Base-by-base conservation (phyloP, 2,888 invertebrate species). In the Napeogenes sylphis region DNA sequence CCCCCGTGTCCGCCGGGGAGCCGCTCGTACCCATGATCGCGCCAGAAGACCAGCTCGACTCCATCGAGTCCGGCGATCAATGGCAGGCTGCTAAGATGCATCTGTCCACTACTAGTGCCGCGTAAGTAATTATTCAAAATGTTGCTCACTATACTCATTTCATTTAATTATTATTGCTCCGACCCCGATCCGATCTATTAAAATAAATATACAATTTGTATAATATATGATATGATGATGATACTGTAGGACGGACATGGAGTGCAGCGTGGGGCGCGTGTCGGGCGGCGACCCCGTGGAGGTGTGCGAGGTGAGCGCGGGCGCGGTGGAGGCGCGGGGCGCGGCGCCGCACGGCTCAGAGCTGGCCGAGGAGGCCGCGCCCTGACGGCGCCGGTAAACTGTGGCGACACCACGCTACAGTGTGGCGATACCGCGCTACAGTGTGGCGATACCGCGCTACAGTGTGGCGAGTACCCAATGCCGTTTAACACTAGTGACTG, bases 181-280 rank as follows among this genome's bases (percentile, higher is more conserved):
- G 21, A 21, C 21, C 21, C 21, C 21, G 21, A 21, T 21, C 1
- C 21, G 21, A 21, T 21, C 21, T 21, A 21, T 21, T 21, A 21
- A 21, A 21, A 21, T 21, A 21, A 21, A 21, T 21, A 21, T 21
- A 21, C 1, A 21, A 21, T 21, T 21, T 21, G 21, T 21, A 21
- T 21, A 21, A 21, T 21, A 21, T 21, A 21, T 57, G 5, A 46
- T 46, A 10, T 4, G 13, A 13, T 13, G 4, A 13, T 12, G 42
- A 2, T 10, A 6, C 78, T 77, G 0, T 74, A 90, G 90, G 46
- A 86, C 89, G 67, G 90, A 90, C 61, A 89, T 90, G 90, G 90
- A 90, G 67, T 85, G 87, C 80, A 90, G 90, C 71, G 90, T 90
- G n/a, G 90, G 86, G 0, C 81, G 87, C 2, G 85, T 83, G 61